Conservation (phyloP, 2,113 vertebrate genomes). For the Saguinus imperator region DNA sequence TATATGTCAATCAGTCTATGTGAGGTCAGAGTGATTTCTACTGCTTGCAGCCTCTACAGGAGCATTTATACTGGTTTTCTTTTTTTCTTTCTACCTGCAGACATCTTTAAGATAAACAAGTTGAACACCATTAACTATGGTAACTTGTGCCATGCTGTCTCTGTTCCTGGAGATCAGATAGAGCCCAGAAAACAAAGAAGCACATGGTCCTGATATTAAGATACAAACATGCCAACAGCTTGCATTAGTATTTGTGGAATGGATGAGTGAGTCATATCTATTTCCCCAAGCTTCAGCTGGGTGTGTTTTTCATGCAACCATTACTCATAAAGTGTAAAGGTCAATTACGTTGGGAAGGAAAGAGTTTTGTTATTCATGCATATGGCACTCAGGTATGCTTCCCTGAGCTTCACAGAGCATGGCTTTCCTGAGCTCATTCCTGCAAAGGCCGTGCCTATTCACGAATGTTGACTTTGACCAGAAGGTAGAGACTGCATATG, state of each 20-base stretch:
- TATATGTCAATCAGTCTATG: accelerated
- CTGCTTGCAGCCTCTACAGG: neutral
- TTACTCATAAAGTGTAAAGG: neutral
- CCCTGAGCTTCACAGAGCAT: neutral
- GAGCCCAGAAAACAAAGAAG: neutral
- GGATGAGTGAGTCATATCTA: neutral
- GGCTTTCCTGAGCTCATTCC: neutral
- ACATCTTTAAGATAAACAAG: neutral
- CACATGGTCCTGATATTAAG: accelerated
- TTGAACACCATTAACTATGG: accelerated
- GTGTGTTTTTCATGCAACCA: neutral
- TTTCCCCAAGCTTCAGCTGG: neutral
- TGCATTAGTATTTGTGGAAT: neutral
- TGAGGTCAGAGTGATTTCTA: accelerated
- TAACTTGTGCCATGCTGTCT: neutral
- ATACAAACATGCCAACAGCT: accelerated
- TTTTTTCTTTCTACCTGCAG: neutral
- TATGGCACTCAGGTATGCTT: neutral
- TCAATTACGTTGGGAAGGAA: neutral
- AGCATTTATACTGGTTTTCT: neutral
- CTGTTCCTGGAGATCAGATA: neutral
- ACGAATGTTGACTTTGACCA: too few relatives aligned
- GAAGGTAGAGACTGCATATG: accelerated
- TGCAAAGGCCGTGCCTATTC: accelerated
- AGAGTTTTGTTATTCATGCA: neutral